Base-by-base conservation (phyloP, 2,113 vertebrate genomes). In the Zosterops borbonicus region DNA sequence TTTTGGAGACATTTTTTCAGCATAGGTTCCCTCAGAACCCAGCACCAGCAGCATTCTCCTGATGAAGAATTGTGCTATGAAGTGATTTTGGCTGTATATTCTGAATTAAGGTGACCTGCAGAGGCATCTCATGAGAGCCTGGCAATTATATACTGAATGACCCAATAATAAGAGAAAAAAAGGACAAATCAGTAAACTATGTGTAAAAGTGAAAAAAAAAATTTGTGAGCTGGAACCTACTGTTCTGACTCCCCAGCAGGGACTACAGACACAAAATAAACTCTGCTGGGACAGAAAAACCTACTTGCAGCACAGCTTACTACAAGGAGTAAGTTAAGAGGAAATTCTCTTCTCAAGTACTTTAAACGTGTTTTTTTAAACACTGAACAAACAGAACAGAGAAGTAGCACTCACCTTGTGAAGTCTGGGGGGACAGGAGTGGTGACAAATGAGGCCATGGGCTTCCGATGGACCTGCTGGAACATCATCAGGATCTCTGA, bases 401-500 rank as follows among this genome's bases (percentile, higher is more conserved):
- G 77, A 29, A 3, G 21, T 23, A 78, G 3, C 3, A 5, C 14
- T 49, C 94, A 99, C 99, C 99, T 99, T 80, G 98, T 99, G 96
- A 99, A 99, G 97, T 99, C 99, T 27, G 99, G 99, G 27, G 99
- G 99, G 22, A 99, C 99, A 25, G 99, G 99, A 35, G 99, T 99
- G 75, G 99, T 99, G 96, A 99, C 99, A 82, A 99, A 99, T 0
- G 99, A 99, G 91, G 99, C 99, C 99, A 99, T 99, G 89, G 99
- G 99, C 52, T 99, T 99, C 49, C 99, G 97, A 93, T 99, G 99
- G 80, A 99, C 99, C 98, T 99, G 99, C 98, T 99, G 99, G 97
- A 99, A 99, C 99, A 99, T 99, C 98, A 99, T 99, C 90, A 99
- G 98, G 97, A 99, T 99, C 98, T 99, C 99, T 8, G 99, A 98